These are phyloP conservation scores for Notechis scutatus DNA, from an alignment of 2,113 vertebrate species.

Conservation along the genomic window DNA sequence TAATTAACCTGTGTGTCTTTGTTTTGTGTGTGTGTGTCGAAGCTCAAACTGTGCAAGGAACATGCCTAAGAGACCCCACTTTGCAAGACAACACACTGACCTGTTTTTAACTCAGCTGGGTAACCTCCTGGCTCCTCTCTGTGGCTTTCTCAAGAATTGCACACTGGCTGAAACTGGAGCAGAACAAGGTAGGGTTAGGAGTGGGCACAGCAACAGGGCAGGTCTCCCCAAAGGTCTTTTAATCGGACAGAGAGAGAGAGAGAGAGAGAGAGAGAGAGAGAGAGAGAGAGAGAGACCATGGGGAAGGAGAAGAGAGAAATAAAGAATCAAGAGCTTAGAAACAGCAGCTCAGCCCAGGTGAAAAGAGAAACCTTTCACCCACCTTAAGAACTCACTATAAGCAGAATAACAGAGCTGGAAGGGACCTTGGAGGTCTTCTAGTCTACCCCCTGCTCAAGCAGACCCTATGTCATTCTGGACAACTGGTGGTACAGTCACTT, in stretches of 20 bases:
- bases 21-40: not conserved
- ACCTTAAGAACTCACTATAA: not conserved
- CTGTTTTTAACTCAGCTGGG: not conserved
- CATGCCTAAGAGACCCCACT: not conserved
- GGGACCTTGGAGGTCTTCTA: not conserved
- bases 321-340: not conserved
- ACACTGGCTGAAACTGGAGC: not conserved
- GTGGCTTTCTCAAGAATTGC: not conserved
- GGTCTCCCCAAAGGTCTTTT: not conserved
- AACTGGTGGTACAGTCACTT: too few species aligned
- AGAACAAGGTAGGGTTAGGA: not conserved
- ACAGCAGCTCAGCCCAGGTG: not conserved
- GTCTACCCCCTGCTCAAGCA: too few species aligned
- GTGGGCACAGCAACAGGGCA: not conserved
- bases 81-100: not conserved
- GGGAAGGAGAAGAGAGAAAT: not conserved
- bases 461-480: too few species aligned
- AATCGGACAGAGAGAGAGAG: not conserved
- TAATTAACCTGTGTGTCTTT: conserved; percentile 28
- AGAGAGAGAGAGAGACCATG: not conserved
- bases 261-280: not conserved
- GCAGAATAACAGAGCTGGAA: not conserved
- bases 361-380: not conserved
- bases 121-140: not conserved
- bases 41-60: not conserved